Evolutionary conservation across 2,113 vertebrate species (phyloP).

Genomic region (Alouatta palliata): DNA sequence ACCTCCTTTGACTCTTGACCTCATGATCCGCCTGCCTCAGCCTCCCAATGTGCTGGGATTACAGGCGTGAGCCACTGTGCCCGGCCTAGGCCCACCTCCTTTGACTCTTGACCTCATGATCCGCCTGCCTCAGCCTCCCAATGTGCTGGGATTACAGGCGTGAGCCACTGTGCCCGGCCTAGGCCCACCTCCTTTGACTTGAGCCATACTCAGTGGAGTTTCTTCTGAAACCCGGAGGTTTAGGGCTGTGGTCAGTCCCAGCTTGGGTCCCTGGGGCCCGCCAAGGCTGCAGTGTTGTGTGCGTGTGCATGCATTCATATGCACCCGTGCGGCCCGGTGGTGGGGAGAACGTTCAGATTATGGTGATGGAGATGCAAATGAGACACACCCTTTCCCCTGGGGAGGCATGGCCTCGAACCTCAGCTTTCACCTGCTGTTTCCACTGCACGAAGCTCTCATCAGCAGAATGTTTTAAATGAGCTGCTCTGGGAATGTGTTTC

Average conservation of each 20-base stretch:
- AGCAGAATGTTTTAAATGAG: not conserved
- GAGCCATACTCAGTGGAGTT: not conserved
- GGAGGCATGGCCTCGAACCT: not conserved
- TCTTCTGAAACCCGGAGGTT: not conserved
- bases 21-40: too few species aligned
- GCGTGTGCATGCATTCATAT: rapidly evolving
- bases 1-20: too few species aligned
- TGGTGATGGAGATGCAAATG: not conserved
- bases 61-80: too few species aligned
- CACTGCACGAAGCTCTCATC: rapidly evolving
- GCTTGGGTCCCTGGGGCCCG: too few species aligned
- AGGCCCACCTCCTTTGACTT: rapidly evolving
- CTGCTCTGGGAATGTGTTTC: not conserved
- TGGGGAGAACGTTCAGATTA: not conserved
- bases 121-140: too few species aligned
- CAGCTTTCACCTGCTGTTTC: rapidly evolving
- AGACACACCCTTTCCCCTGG: rapidly evolving
- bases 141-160: too few species aligned
- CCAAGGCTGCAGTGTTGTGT: not conserved
- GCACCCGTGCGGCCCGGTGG: too few species aligned
- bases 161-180: too few species aligned
- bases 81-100: too few species aligned
- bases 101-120: too few species aligned
- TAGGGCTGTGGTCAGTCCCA: not conserved
- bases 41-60: too few species aligned